phyloP scores from a whole-genome alignment of 2,797 vertebrate species.

The Microctenopoma lineatum region DNA sequence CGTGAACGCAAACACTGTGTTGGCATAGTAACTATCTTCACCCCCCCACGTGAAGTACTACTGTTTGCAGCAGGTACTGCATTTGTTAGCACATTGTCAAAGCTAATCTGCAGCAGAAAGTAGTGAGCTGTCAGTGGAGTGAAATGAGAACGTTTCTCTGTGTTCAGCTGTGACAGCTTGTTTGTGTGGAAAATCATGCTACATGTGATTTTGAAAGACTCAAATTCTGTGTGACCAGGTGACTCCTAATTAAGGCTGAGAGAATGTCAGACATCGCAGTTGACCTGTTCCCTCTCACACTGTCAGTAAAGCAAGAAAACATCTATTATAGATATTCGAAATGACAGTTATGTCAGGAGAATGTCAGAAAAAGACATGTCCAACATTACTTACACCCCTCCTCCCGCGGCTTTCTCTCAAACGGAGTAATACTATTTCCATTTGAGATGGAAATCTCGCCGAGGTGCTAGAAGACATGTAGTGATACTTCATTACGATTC shows the following conservation, averaged over 20 bases:
- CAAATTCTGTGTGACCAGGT: slow-evolving; percentile 26
- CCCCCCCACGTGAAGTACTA: slow-evolving; percentile 1
- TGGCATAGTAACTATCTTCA: slow-evolving; percentile 15
- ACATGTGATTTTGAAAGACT: slow-evolving; percentile 8
- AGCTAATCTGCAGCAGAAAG: slow-evolving; percentile 33
- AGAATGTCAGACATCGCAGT: slow-evolving; percentile 51
- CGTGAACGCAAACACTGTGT: slow-evolving; percentile 32
- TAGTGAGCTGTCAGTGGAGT: slow-evolving; percentile 24
- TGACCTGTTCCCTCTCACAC: slow-evolving; percentile 48
- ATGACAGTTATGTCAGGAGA: slow-evolving; percentile 66
- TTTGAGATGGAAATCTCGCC: slow-evolving; percentile 33
- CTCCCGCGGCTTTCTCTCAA: slow-evolving; percentile 22
- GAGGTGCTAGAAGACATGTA: slow-evolving; percentile 21
- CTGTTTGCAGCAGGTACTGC: slow-evolving; percentile 21
- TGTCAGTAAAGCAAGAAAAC: slow-evolving; percentile 52
- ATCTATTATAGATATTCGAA: slow-evolving; percentile 72
- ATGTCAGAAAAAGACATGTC: slow-evolving; percentile 65
- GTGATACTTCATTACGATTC: slow-evolving; percentile 51
- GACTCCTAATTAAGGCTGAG: slow-evolving; percentile 55
- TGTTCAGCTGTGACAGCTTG: slow-evolving; percentile 10
- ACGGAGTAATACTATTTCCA: slow-evolving; percentile 25
- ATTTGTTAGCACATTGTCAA: slow-evolving; percentile 34
- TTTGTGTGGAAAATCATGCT: slow-evolving; percentile 19
- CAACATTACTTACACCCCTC: slow-evolving; percentile 52
- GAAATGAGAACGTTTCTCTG: slow-evolving; percentile 10